Evolutionary conservation across 2,888 invertebrate genomes (phyloP).

Genomic region (Drosophila atripex): DNA sequence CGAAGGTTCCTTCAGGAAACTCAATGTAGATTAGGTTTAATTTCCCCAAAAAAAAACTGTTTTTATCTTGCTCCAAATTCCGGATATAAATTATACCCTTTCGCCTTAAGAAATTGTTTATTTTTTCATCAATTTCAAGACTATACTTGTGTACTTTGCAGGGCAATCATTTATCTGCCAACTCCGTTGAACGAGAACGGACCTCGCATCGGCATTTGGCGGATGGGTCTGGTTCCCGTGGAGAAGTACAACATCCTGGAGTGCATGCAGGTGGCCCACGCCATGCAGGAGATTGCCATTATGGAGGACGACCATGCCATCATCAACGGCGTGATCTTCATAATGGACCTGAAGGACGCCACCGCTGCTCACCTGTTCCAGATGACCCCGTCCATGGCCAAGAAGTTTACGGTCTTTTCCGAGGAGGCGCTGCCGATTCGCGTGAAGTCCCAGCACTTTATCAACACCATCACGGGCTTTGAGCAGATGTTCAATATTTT

Average conservation of each 20-base stretch:
- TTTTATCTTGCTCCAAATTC: not conserved
- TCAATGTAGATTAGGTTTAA: constrained; percentile 74
- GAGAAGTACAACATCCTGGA: constrained; percentile 84
- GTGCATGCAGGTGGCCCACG: constrained; percentile 85
- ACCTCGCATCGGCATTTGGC: constrained; percentile 84
- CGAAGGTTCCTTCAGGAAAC: constrained; percentile 80
- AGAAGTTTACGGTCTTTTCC: constrained; percentile 85
- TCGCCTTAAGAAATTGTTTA: no score
- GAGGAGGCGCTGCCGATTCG: constrained; percentile 87
- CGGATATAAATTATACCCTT: no score
- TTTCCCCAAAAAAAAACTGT: not conserved
- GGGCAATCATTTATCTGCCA: constrained; percentile 76
- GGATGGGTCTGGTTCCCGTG: constrained; percentile 84
- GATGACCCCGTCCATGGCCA: constrained; percentile 86
- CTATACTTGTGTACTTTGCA: constrained; percentile 31
- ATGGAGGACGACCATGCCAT: constrained; percentile 87
- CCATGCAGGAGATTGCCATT: constrained; percentile 86
- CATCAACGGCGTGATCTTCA: constrained; percentile 84
- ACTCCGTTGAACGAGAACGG: constrained; percentile 83
- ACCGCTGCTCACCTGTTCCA: constrained; percentile 85
- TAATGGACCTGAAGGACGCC: constrained; percentile 86
- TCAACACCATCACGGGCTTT: constrained; percentile 86
- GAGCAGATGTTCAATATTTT: constrained; percentile 86
- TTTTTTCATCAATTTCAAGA: no score
- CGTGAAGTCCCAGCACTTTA: constrained; percentile 86